These are phyloP conservation scores for Notodonta dromedarius DNA, from an alignment of 2,888 invertebrate genomes.

Conservation along the genomic window DNA sequence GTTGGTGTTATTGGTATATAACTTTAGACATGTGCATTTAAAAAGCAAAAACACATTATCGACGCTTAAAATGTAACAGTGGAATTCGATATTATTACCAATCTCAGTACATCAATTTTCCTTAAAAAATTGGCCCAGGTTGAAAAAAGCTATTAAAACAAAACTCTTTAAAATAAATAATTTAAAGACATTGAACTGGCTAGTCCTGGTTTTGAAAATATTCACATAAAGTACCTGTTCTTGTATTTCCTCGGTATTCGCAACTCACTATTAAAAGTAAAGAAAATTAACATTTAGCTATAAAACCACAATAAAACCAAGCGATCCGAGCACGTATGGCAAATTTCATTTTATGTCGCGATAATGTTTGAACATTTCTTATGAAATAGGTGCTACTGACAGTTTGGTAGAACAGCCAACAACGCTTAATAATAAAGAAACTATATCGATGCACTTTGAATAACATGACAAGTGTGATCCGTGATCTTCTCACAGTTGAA, in stretches of 20 bases:
- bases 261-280: slow-evolving; percentile 28
- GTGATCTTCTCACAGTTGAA: no score
- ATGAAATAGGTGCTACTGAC: slow-evolving; percentile 11
- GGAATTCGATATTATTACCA: no score
- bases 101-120: no score
- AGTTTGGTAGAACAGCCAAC: slow-evolving; percentile 4
- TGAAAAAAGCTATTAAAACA: no score
- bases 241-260: slow-evolving; percentile 16
- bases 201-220: no score
- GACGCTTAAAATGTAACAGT: no score
- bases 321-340: slow-evolving; percentile 48
- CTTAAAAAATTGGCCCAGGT: no score
- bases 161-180: no score
- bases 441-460: neutral
- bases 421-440: slow-evolving; percentile 4
- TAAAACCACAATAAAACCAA: slow-evolving; percentile 67
- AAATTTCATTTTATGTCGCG: slow-evolving; percentile 38
- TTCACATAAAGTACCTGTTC: neutral
- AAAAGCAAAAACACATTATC: no score
- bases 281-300: slow-evolving; percentile 56
- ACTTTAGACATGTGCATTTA: no score
- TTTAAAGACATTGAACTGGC: no score
- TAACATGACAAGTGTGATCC: neutral
- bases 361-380: slow-evolving; percentile 28
- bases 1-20: no score